phyloP scores from a whole-genome alignment of 2,888 invertebrate genomes.

The Zaprionus lineosus region DNA sequence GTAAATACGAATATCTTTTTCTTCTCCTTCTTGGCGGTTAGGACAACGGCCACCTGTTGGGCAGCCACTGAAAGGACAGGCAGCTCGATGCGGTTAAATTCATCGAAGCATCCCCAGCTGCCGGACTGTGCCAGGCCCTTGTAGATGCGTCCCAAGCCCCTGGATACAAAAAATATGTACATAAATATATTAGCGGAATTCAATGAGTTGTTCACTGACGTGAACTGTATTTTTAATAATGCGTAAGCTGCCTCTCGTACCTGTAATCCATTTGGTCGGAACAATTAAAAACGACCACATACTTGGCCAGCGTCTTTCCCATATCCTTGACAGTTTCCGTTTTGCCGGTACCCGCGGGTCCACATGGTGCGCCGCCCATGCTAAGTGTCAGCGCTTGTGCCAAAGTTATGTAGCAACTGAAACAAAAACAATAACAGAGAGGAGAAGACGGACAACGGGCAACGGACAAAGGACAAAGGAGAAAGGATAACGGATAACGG shows the following conservation, averaged over 20 bases:
- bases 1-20: slow-evolving; percentile 95
- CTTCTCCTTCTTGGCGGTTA: slow-evolving; percentile 96
- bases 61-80: slow-evolving; percentile 97
- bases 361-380: slow-evolving; percentile 98
- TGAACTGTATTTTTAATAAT: slow-evolving; percentile 42
- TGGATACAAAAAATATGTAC: slow-evolving; percentile 70
- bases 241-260: slow-evolving; percentile 80
- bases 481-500: too few species aligned
- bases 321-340: slow-evolving; percentile 99
- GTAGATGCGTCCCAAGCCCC: slow-evolving; percentile 96
- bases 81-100: slow-evolving; percentile 97
- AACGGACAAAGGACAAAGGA: not conserved
- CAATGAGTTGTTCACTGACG: slow-evolving; percentile 29
- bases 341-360: slow-evolving; percentile 99
- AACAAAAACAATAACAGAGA: too few species aligned
- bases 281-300: slow-evolving; percentile 98
- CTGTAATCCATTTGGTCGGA: slow-evolving; percentile 99
- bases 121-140: slow-evolving; percentile 98
- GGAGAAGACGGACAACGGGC: not conserved
- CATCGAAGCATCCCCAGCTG: slow-evolving; percentile 99
- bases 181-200: slow-evolving; percentile 31
- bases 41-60: slow-evolving; percentile 96
- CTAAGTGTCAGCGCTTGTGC: slow-evolving; percentile 98
- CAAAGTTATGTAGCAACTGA: slow-evolving; percentile 97
- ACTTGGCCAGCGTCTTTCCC: slow-evolving; percentile 98